Evolutionary conservation across 2,797 vertebrate species (phyloP), one percentile per base, ranked within the genome.

Genomic region (Bradypus variegatus): DNA sequence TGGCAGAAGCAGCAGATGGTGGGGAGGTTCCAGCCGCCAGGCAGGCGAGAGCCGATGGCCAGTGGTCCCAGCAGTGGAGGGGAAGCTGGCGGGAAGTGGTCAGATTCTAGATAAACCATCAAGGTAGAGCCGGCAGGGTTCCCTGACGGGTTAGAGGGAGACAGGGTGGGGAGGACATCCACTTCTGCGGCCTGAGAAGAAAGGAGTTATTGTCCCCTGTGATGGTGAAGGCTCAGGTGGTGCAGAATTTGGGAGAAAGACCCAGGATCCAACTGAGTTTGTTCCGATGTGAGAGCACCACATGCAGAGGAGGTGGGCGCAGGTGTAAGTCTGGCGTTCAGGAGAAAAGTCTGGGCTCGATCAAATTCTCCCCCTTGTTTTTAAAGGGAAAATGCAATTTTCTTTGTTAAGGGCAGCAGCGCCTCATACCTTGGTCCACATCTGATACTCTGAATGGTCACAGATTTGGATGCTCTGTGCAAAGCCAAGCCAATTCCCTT

Each of bases 171-270:
- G 41, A 62, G 2, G 67, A 19, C 25, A 2, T 27, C 53, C 21
- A 2, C 27, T 29, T 11, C 13, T 70, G 1, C 13, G 55, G 21
- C 38, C 11, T 36, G 38, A 29, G 65, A 55, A 69, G 55, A 25
- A 45, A 11, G 50, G 60, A 1, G 6, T 14, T 5, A 6, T 7
- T 16, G 0, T 36, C n/a, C 4, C 2, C 79, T 5, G 6, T 12
- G 23, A 16, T 2, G 3, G 69, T 12, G 58, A 21, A 60, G 62
- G 38, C 48, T 0, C 69, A 21, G 60, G 23, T 0, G 5, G 21
- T 0, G 19, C 62, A 12, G 50, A 25, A 21, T 25, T 45, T 3
- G 19, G 48, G 75, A 65, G 87, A 4, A 31, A 33, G 36, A 19
- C 31, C 45, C 10, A 29, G 58, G 70, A 12, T 21, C n/a, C 67